phyloP scores from a whole-genome alignment of 2,797 vertebrate genomes.

The Austrolebias charrua region DNA sequence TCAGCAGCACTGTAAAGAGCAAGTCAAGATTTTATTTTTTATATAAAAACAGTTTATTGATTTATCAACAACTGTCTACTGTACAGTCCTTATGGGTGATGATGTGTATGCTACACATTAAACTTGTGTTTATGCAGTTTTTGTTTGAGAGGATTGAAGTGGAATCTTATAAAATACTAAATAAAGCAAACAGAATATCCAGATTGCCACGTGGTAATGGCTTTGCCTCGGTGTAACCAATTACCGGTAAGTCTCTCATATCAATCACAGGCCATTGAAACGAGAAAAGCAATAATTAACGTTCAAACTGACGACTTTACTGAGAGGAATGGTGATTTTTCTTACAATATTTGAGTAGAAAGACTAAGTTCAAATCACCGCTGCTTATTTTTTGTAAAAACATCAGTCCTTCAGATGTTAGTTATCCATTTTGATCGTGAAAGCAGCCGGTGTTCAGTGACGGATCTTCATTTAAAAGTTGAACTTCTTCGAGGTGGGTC shows the following conservation, averaged over 20 bases:
- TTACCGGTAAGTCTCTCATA: slow-evolving; percentile 43
- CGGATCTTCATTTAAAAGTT: slow-evolving; percentile 55
- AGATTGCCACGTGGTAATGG: slow-evolving; percentile 51
- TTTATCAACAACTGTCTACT: slow-evolving; percentile 87
- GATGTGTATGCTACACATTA: slow-evolving; percentile 83
- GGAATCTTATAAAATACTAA: slow-evolving; percentile 57
- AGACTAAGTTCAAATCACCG: slow-evolving; percentile 51
- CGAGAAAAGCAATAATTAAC: slow-evolving; percentile 53
- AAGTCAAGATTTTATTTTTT: slow-evolving; percentile 60
- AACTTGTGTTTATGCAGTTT: slow-evolving; percentile 72
- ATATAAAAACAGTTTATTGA: slow-evolving; percentile 87
- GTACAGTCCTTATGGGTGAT: slow-evolving; percentile 83
- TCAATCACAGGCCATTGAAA: slow-evolving; percentile 60
- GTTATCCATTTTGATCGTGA: slow-evolving; percentile 61
- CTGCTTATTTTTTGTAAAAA: slow-evolving; percentile 43
- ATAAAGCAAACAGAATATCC: slow-evolving; percentile 60
- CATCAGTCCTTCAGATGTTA: slow-evolving; percentile 47
- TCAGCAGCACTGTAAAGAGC: slow-evolving; percentile 31
- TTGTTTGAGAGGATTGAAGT: slow-evolving; percentile 58
- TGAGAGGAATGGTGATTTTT: slow-evolving; percentile 52
- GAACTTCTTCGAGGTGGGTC: slow-evolving; percentile 41
- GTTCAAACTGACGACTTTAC: slow-evolving; percentile 52
- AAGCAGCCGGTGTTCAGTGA: slow-evolving; percentile 58
- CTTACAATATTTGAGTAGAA: slow-evolving; percentile 51
- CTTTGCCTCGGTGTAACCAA: slow-evolving; percentile 44